Percentiles rank a stretch among this genome's conserved stretches.
Evolutionary conservation across 2,797 vertebrate species (phyloP).

Genomic region (Margarornis squamiger): DNA sequence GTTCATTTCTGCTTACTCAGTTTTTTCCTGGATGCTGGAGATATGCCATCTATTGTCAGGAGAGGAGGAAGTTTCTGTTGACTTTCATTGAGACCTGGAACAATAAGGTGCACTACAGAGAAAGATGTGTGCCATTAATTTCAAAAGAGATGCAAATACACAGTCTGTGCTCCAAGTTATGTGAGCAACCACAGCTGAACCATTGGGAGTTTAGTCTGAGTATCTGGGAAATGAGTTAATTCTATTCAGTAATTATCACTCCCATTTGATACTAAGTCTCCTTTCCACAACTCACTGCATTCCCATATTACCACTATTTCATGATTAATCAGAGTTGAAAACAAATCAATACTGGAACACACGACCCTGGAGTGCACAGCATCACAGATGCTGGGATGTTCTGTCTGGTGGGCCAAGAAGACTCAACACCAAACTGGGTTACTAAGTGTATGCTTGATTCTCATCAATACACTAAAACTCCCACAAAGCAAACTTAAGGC

Average conservation of each 20-base stretch:
- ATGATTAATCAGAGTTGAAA: background rate
- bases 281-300: background rate
- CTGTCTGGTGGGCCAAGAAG: background rate
- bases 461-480: background rate
- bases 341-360: background rate
- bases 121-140: constrained; percentile 24
- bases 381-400: background rate
- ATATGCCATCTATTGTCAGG: constrained; percentile 68
- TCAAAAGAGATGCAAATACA: background rate
- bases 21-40: constrained; percentile 72
- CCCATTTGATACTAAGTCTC: background rate
- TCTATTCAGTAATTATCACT: background rate
- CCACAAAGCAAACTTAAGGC: background rate
- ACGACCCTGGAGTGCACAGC: background rate
- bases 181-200: background rate
- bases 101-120: constrained; percentile 75
- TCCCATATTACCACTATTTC: background rate
- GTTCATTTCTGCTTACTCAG: constrained; percentile 66
- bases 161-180: background rate
- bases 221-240: background rate
- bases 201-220: background rate
- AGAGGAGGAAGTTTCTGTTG: constrained; percentile 72
- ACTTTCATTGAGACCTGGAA: constrained; percentile 76
- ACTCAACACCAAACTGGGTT: background rate
- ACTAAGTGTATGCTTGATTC: background rate